Evolutionary conservation across 2,888 invertebrate genomes (phyloP).

Genomic region (Malthinus flaveolus): DNA sequence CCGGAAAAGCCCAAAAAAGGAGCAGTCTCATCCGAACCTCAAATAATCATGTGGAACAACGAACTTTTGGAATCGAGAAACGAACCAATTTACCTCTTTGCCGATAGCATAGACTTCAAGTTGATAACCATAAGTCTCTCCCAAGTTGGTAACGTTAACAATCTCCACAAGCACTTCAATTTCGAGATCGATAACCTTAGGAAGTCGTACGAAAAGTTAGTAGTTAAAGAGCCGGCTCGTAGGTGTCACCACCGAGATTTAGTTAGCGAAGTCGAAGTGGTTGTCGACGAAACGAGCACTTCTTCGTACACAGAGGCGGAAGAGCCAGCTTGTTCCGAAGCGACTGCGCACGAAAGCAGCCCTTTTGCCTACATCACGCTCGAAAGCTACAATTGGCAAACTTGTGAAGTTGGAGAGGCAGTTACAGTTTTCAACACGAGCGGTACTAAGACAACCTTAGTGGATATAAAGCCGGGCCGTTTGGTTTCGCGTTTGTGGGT

Average conservation of each 20-base stretch:
- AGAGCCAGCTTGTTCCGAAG: background rate
- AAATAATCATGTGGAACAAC: conserved; percentile 35
- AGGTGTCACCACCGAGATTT: background rate
- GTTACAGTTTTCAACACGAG: conserved; percentile 38
- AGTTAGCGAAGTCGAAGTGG: background rate
- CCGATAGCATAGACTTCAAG: conserved; percentile 45
- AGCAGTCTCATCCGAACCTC: conserved; percentile 11
- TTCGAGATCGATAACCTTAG: too few relatives aligned
- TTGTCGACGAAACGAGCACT: background rate
- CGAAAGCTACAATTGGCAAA: conserved; percentile 45
- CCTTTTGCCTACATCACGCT: conserved; percentile 38
- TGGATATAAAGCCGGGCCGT: conserved; percentile 39
- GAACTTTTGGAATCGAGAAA: conserved; percentile 37
- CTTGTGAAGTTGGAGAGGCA: conserved; percentile 33
- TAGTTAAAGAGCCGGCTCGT: conserved; percentile 4
- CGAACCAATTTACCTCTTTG: conserved; percentile 46
- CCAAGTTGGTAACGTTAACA: conserved; percentile 38
- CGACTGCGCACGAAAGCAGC: background rate
- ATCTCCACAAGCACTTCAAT: conserved; percentile 4
- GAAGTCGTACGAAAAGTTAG: too few relatives aligned
- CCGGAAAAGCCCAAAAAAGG: conserved; percentile 17
- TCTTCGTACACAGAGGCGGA: background rate
- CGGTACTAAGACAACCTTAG: conserved; percentile 40
- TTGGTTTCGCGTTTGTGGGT: conserved; percentile 42
- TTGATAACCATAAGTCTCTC: conserved; percentile 43